Percentiles rank a stretch among this genome's conserved stretches.
Conservation (phyloP, 2,797 vertebrate species). For the Tarsius wallacei region DNA sequence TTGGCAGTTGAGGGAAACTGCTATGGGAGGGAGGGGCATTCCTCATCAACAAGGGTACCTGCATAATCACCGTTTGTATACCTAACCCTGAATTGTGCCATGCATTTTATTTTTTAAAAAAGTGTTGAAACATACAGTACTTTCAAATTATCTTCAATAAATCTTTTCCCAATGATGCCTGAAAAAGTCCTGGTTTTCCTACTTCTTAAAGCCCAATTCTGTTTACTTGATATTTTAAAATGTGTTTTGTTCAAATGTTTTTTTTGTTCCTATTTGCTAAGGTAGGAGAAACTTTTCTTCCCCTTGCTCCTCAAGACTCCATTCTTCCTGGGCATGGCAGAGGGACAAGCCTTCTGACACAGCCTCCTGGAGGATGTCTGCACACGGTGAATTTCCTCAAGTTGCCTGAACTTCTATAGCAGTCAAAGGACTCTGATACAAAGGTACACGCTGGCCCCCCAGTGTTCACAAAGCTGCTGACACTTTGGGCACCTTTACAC, state of each 20-base stretch:
- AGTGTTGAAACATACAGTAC: neutral
- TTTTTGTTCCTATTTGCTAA: neutral
- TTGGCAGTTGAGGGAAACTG: no score
- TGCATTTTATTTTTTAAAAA: no score
- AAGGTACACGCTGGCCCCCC: neutral
- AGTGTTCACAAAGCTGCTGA: neutral
- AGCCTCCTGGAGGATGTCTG: neutral
- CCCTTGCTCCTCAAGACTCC: rapidly evolving
- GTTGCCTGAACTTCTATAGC: neutral
- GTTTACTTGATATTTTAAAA: neutral
- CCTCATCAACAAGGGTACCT: no score
- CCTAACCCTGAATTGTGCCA: no score
- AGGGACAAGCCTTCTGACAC: rapidly evolving
- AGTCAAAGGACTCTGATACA: rapidly evolving
- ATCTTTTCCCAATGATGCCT: neutral
- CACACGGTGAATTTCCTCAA: neutral
- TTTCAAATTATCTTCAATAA: neutral
- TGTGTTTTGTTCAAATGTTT: neutral
- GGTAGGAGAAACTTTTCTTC: no score
- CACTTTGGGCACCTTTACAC: neutral
- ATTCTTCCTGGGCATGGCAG: neutral
- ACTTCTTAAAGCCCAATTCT: neutral
- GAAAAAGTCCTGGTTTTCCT: neutral
- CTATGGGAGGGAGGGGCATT: no score
- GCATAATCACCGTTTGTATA: no score